Percentiles rank a stretch among this genome's conserved stretches.
These are phyloP conservation scores for Kryptolebias ocellatus DNA, from an alignment of 2,797 vertebrate species.

Conservation along the genomic window DNA sequence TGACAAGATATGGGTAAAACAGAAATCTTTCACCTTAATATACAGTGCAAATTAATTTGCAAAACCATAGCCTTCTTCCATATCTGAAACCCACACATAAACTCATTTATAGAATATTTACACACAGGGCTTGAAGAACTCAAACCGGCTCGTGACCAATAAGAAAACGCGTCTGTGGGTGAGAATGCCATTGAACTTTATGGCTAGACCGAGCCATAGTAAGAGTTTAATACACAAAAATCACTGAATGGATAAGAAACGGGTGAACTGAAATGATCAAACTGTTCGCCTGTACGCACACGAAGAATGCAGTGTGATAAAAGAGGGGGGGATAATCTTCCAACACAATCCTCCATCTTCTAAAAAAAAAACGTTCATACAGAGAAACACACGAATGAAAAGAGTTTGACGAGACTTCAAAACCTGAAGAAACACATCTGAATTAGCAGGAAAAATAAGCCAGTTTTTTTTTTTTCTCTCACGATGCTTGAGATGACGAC, in stretches of 20 bases:
- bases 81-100: slow-evolving; percentile 71
- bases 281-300: slow-evolving; percentile 44
- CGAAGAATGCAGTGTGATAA: neutral
- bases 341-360: slow-evolving; percentile 6
- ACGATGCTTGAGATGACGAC: slow-evolving; percentile 43
- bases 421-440: neutral
- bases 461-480: slow-evolving; percentile 45
- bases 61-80: slow-evolving; percentile 62
- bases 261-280: slow-evolving; percentile 38
- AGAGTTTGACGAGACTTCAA: neutral
- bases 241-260: slow-evolving; percentile 32
- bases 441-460: slow-evolving; percentile 47
- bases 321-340: slow-evolving; percentile 16
- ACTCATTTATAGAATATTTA: slow-evolving; percentile 78
- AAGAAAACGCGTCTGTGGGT: slow-evolving; percentile 43
- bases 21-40: slow-evolving; percentile 68
- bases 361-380: slow-evolving; percentile 9
- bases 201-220: slow-evolving; percentile 25
- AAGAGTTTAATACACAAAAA: slow-evolving; percentile 41
- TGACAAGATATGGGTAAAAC: slow-evolving; percentile 58
- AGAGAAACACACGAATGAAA: neutral
- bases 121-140: slow-evolving; percentile 70
- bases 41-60: slow-evolving; percentile 70
- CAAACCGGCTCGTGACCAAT: slow-evolving; percentile 53
- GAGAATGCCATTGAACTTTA: slow-evolving; percentile 30